Base-by-base conservation (phyloP, 2,113 vertebrate species). In the Aptenodytes forsteri region DNA sequence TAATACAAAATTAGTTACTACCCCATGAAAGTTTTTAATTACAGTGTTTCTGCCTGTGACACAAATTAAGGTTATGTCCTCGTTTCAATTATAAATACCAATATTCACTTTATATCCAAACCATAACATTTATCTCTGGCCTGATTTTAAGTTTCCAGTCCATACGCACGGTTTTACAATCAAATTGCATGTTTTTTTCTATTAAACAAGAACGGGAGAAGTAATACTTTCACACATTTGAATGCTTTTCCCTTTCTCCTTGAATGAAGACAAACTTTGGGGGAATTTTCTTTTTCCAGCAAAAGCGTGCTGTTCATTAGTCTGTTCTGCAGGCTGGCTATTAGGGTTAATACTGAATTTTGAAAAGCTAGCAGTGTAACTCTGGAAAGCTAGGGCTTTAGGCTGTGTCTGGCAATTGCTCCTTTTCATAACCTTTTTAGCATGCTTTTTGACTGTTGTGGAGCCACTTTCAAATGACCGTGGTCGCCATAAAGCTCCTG, bases 21-120 rank as follows among this genome's bases (percentile, higher is more conserved):
- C 88, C 84, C 87, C 90, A 89, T 98, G 97, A 98, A 98, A 97
- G 97, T 97, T 98, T 96, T 97, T 98, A 98, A 98, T 98, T 98
- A 97, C 93, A 88, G 93, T 64, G 58, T 93, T 97, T 94, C 96
- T 98, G 91, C 71, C 95, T 78, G 73, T 78, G 85, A 89, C 93
- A 93, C 78, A 34, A 93, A 83, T 91, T 94, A 87, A 95, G 92
- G 95, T 96, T 97, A 95, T 97, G 93, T 85, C 94, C 95, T 93
- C 42, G 4, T 98, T 97, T 98, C 97, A 96, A 94, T 98, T 98
- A 98, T 95, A 97, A 96, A 95, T 95, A 94, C 84, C 89, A 64
- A 90, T 97, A 86, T 80, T 87, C 90, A 7, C 91, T 97, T 97
- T 96, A 95, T 87, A 87, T 47, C 58, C 79, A 42, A 92, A 50